Base-by-base conservation (phyloP, 2,113 vertebrate genomes). In the Nycticebus coucang region DNA sequence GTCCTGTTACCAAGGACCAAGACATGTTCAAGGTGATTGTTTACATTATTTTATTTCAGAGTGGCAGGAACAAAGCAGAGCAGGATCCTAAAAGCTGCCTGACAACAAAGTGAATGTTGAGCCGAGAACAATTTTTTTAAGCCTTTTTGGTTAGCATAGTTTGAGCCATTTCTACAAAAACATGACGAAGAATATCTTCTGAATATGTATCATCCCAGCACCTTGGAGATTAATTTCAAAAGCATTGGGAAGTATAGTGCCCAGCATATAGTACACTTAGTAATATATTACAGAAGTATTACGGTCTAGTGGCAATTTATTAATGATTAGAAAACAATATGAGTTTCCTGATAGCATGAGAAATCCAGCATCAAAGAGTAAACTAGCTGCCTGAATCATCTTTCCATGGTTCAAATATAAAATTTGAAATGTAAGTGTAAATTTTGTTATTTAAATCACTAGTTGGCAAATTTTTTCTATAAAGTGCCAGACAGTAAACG, bases 351-450 rank as follows among this genome's bases (percentile, higher is more conserved):
- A 10, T 21, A 62, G 41, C 60, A 24, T n/a, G n/a, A 87, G 55
- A 85, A 33, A n/a, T 33, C 33, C 37, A 74, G 55, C 69, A 79
- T 57, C 68, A 87, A 66, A 26, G n/a, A 12, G 3, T 50, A 30
- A 59, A 84, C 5, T 24, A 84, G 45, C 77, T 59, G 1, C 2
- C 41, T 45, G 11, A 41, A 33, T 71, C 19, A 59, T 53, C 35
- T 92, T 26, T 45, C 15, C 30, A 12, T 35, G 28, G 4, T 53
- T 82, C 33, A 83, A 1, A 82, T 57, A 9, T 64, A n/a, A 94
- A 86, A 64, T 72, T n/a, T 87, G 21, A 90, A 79, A 85, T 88
- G 17, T 69, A 83, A 81, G 66, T 75, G 59, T 62, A 82, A 75
- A 75, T 82, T 62, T 57, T 66, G 26, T 74, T 33, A 35, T 83